These are phyloP conservation scores for Gari tellinella DNA, from an alignment of 2,888 invertebrate species.

Conservation along the genomic window DNA sequence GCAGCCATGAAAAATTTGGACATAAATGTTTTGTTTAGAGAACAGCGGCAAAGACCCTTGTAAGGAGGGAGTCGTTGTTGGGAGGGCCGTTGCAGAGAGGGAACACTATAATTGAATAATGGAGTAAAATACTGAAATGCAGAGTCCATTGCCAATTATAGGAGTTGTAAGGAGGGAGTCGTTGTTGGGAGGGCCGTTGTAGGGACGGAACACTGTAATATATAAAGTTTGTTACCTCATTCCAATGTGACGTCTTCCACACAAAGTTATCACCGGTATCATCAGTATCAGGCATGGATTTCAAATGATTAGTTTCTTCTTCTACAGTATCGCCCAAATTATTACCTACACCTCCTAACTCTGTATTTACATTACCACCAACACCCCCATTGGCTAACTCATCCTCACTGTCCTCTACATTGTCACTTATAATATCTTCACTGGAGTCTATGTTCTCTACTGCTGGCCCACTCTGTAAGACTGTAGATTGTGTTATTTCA, in stretches of 20 bases:
- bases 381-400: background rate
- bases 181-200: no score
- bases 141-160: no score
- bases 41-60: no score
- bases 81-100: no score
- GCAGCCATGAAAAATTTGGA: no score
- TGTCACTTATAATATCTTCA: constrained; percentile 8
- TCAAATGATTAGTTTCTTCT: background rate
- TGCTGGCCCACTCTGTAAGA: constrained; percentile 6
- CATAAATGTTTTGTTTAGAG: no score
- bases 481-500: constrained; percentile 5
- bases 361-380: background rate
- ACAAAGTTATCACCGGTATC: constrained; percentile 2
- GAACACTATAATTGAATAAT: no score
- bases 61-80: no score
- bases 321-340: constrained; percentile 2
- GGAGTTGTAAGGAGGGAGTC: no score
- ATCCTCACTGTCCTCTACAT: background rate
- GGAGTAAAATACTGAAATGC: no score
- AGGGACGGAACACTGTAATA: no score
- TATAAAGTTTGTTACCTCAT: constrained; percentile 53
- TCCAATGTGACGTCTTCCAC: constrained; percentile 64
- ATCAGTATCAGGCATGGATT: constrained; percentile 18
- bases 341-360: background rate
- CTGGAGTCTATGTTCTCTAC: constrained; percentile 1